Evolutionary conservation across 2,797 vertebrate species (phyloP).

Genomic region (Sebastes ruberrimus): DNA sequence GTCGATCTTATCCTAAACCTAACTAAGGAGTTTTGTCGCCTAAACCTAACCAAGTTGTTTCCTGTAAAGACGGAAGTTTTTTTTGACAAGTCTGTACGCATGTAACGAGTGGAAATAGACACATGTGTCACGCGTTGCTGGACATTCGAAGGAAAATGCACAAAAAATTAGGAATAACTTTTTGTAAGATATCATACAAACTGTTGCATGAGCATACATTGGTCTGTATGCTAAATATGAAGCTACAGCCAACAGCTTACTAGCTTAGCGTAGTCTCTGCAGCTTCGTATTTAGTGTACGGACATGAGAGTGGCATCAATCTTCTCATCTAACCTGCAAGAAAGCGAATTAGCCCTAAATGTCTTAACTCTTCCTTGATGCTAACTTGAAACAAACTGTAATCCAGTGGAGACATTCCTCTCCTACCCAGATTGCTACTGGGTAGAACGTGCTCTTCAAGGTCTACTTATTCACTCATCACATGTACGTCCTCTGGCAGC

Average conservation of each 20-base stretch:
- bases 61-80: no score
- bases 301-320: neutral
- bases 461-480: neutral
- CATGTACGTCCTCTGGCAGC: neutral
- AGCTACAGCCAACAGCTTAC: no score
- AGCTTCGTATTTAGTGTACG: neutral
- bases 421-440: neutral
- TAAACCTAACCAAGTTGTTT: no score
- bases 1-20: rapidly evolving
- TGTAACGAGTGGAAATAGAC: no score
- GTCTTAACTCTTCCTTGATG: neutral
- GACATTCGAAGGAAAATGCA: no score
- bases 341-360: neutral
- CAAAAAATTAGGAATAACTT: no score
- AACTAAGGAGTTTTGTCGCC: no score
- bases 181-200: no score
- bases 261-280: neutral
- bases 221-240: no score
- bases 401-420: neutral
- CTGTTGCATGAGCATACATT: rapidly evolving
- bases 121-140: no score
- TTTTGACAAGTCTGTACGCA: no score
- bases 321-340: neutral
- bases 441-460: neutral
- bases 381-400: neutral